These are phyloP conservation scores for Pseudorasbora parva DNA, from an alignment of 2,113 vertebrate genomes.

Conservation along the genomic window DNA sequence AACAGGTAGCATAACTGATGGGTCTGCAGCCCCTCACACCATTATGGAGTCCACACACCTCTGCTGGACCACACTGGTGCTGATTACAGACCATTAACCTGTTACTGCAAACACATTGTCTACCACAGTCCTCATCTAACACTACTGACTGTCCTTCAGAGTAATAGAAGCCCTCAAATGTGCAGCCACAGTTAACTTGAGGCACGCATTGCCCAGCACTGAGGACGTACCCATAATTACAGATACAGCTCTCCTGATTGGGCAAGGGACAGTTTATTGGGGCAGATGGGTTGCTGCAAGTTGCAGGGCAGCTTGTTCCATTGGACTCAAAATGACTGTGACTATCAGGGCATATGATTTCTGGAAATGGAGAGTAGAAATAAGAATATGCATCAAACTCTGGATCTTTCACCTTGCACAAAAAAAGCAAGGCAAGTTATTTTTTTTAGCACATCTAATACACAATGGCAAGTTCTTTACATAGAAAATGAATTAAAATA, in stretches of 20 bases:
- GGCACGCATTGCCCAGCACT: conserved; percentile 64
- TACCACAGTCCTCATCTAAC: conserved; percentile 60
- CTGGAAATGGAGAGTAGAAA: conserved; percentile 34
- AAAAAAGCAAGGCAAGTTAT: no score
- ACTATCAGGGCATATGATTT: conserved; percentile 62
- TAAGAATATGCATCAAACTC: background rate
- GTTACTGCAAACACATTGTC: conserved; percentile 61
- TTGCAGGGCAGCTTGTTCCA: conserved; percentile 66
- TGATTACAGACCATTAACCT: conserved; percentile 61
- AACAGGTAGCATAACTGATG: conserved; percentile 59
- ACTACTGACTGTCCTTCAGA: conserved; percentile 61
- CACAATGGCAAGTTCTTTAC: no score
- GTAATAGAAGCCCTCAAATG: conserved; percentile 65
- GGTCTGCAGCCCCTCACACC: conserved; percentile 65
- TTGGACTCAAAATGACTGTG: conserved; percentile 73
- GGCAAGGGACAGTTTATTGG: conserved; percentile 62
- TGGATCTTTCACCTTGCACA: background rate
- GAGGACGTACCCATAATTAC: conserved; percentile 66
- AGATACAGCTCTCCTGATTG: conserved; percentile 67
- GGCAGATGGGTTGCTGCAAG: conserved; percentile 63
- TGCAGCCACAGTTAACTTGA: conserved; percentile 68
- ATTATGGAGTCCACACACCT: conserved; percentile 50
- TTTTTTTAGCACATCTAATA: no score
- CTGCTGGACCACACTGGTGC: conserved; percentile 53
- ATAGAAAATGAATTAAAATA: no score